These are phyloP conservation scores for Amphibalanus amphitrite DNA, from an alignment of 1,140 invertebrate species.

Conservation along the genomic window DNA sequence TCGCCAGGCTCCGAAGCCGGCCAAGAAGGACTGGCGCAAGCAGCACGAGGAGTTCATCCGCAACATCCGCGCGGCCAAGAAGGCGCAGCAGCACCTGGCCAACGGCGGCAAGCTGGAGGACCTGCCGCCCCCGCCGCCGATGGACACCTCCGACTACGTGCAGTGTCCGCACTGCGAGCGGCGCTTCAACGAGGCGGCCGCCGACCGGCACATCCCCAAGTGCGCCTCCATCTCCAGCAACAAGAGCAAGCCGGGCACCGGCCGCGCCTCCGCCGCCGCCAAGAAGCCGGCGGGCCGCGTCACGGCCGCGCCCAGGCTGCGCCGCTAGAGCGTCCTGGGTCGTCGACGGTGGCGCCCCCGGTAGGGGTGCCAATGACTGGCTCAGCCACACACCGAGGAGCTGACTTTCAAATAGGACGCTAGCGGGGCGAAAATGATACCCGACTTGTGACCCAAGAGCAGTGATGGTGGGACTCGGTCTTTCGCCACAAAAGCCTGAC, in stretches of 20 bases:
- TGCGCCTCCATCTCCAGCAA: constrained; percentile 68
- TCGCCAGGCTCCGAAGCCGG: constrained; percentile 18
- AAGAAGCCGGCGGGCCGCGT: background rate
- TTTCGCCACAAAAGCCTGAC: too few species aligned
- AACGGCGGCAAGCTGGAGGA: background rate
- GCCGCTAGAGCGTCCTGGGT: background rate
- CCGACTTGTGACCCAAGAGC: too few species aligned
- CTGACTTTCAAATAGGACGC: background rate
- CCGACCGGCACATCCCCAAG: constrained; percentile 83
- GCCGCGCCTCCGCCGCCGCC: background rate
- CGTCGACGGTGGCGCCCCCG: background rate
- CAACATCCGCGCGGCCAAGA: constrained; percentile 58
- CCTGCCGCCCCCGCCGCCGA: constrained; percentile 36
- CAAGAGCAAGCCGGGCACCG: constrained; percentile 51
- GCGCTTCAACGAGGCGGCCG: constrained; percentile 67
- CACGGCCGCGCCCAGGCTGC: background rate
- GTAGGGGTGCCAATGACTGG: too few species aligned
- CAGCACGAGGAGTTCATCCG: constrained; percentile 86
- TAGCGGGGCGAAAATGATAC: too few species aligned
- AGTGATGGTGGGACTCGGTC: too few species aligned
- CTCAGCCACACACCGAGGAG: background rate
- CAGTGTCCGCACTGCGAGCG: constrained; percentile 77
- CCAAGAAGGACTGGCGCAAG: constrained; percentile 66
- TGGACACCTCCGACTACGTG: constrained; percentile 72
- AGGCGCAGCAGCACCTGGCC: constrained; percentile 33